These are phyloP conservation scores for Polypterus bichir DNA, from an alignment of 2,113 vertebrate genomes.

Conservation along the genomic window DNA sequence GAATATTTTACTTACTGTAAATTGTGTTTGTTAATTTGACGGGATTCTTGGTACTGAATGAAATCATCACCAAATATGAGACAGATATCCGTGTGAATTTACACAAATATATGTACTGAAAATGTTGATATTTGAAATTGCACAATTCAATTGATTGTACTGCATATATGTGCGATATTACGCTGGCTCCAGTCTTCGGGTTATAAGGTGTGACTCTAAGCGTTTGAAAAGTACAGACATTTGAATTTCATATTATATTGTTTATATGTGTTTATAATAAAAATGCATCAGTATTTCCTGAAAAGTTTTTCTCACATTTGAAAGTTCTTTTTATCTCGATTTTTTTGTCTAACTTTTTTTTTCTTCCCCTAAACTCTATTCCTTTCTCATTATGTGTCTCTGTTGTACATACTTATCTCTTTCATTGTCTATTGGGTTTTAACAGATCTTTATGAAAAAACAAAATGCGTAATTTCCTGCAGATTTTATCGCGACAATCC, in stretches of 20 bases:
- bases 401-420: too few species aligned
- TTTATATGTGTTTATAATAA: conserved; percentile 90
- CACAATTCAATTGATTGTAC: conserved; percentile 61
- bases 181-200: conserved; percentile 31
- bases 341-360: too few species aligned
- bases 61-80: conserved; percentile 18
- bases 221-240: conserved; percentile 32
- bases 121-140: conserved; percentile 39
- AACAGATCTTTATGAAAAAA: too few species aligned
- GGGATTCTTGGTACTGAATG: conserved; percentile 20
- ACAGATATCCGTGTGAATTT: too few species aligned
- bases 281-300: conserved; percentile 52
- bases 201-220: conserved; percentile 19
- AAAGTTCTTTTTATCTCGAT: too few species aligned
- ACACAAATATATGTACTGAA: conserved; percentile 16
- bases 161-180: conserved; percentile 48
- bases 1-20: conserved; percentile 16
- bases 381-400: too few species aligned
- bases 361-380: too few species aligned
- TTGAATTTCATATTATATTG: conserved; percentile 60
- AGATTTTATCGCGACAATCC: too few species aligned
- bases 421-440: too few species aligned
- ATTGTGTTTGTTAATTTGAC: conserved; percentile 7
- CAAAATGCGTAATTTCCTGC: too few species aligned
- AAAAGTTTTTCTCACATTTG: too few species aligned